These are phyloP conservation scores for Telmatherina bonti DNA, from an alignment of 2,797 vertebrate species.

Conservation along the genomic window DNA sequence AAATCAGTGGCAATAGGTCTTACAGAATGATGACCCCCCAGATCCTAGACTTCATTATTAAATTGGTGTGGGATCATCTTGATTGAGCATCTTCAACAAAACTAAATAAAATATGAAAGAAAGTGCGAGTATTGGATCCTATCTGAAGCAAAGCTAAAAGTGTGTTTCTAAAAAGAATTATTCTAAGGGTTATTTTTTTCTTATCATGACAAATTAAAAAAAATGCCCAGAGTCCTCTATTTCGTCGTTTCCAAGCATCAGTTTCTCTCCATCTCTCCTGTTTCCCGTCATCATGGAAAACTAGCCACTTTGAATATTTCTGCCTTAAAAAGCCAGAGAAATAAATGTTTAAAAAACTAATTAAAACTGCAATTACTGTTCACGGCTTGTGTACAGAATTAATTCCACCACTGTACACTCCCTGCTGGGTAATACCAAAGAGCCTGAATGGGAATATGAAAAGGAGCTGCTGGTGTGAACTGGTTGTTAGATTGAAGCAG, in stretches of 20 bases:
- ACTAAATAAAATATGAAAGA: too few relatives aligned
- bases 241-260: too few relatives aligned
- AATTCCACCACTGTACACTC: background rate
- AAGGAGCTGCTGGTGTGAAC: background rate
- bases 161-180: too few relatives aligned
- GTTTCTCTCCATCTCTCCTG: too few relatives aligned
- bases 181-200: background rate
- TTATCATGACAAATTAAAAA: background rate
- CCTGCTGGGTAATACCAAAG: slow-evolving; percentile 5
- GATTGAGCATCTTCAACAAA: too few relatives aligned
- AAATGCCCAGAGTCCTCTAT: background rate
- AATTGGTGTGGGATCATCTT: too few relatives aligned
- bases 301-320: background rate
- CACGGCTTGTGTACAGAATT: slow-evolving; percentile 22
- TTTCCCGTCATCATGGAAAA: background rate
- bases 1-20: background rate
- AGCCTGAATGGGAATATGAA: background rate
- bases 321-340: slow-evolving; percentile 1
- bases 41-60: too few relatives aligned
- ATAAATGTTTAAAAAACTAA: background rate
- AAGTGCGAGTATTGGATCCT: too few relatives aligned
- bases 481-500: background rate
- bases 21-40: background rate
- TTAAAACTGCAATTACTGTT: slow-evolving; percentile 18
- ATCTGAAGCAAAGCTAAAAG: too few relatives aligned